Base-by-base conservation (phyloP, 1,140 invertebrate species). In the Ceratosolen fusciceps region DNA sequence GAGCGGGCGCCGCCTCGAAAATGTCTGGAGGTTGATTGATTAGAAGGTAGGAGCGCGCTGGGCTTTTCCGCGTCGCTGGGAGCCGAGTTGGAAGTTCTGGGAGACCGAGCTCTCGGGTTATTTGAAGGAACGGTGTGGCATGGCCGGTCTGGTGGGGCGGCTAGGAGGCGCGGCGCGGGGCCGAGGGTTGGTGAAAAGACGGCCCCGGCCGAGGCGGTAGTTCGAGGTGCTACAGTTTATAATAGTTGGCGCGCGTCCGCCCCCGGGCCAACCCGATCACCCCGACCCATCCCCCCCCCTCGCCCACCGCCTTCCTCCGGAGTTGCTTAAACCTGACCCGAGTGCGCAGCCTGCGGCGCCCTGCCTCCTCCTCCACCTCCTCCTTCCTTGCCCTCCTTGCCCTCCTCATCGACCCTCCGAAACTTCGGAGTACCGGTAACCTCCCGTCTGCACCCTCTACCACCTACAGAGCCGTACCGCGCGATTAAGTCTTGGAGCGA, bases 181-280 rank as follows among this genome's bases (percentile, higher is more conserved):
- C 82, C 76, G 3, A 37, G 77, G 81, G 80, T 80, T 81, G 83
- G 83, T 83, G 84, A 82, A 85, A 83, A 85, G 77, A 43, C 58
- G 72, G 82, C 79, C 79, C 80, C 77, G 82, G 84, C 83, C 83
- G 88, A 87, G 87, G 88, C 86, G 88, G 89, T 90, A 89, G 89
- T 90, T 90, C 89, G 89, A 90, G 89, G 89, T 90, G 89, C 89
- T 90, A 90, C 88, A 90, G 90, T 90, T 90, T 90, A 90, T 90
- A 90, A 90, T 90, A 90, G 89, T 90, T 90, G 87, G 87, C 86
- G 84, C 85, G 82, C 82, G 83, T 82, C 81, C 87, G 86, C 88
- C 86, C 86, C 86, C 85, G 84, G 85, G 88, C 87, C 84, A 85
- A 87, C 87, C 87, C 54, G 39, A n/a, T 16, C 82, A 81, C 81